Evolutionary conservation across 2,888 invertebrate genomes (phyloP).

Genomic region (Drosophila mercatorum): DNA sequence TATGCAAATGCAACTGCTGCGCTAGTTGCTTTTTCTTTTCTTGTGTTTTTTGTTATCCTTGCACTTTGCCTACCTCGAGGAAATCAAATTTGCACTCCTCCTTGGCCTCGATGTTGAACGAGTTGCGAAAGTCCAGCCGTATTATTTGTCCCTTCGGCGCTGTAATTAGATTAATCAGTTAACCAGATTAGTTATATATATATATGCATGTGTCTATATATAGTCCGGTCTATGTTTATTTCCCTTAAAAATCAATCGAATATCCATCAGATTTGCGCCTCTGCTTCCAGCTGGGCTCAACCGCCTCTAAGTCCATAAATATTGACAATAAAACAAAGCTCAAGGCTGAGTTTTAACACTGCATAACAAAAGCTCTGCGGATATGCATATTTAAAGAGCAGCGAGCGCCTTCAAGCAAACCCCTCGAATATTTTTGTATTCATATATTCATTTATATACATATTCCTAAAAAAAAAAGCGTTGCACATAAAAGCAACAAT

Average conservation of each 20-base stretch:
- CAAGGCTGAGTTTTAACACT: neutral
- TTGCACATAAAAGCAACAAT: too few species aligned
- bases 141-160: slow-evolving; percentile 88
- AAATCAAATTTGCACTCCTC: slow-evolving; percentile 91
- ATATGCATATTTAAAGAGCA: neutral
- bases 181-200: neutral
- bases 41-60: slow-evolving; percentile 2
- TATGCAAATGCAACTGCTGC: slow-evolving; percentile 8
- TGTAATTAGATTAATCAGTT: slow-evolving; percentile 78
- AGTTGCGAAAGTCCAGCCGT: slow-evolving; percentile 91
- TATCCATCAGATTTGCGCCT: slow-evolving; percentile 5
- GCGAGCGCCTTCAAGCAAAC: too few species aligned
- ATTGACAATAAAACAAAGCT: slow-evolving; percentile 3
- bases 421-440: neutral
- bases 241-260: neutral
- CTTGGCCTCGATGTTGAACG: slow-evolving; percentile 89
- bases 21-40: neutral
- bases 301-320: neutral
- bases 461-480: too few species aligned
- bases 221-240: neutral
- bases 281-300: neutral
- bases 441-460: neutral
- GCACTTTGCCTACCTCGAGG: slow-evolving; percentile 86
- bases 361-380: neutral
- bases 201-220: neutral